Conservation (phyloP, 2,797 vertebrate genomes). For the Syngnathus acus region DNA sequence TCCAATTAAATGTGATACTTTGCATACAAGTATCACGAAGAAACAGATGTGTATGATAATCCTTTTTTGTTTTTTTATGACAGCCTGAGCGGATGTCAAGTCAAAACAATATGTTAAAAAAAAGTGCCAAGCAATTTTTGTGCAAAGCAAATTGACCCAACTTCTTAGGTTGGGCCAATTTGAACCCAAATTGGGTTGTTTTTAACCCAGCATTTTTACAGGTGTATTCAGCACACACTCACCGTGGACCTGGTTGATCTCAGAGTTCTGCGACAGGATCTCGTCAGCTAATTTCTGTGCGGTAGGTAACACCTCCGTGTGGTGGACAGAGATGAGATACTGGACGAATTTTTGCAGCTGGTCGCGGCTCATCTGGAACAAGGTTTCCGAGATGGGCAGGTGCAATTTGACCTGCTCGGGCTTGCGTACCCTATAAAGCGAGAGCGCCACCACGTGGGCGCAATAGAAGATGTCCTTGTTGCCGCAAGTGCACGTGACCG, state of each 20-base stretch:
- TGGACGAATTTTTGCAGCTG: constrained; percentile 98
- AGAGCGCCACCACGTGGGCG: constrained; percentile 94
- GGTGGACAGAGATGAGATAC: constrained; percentile 98
- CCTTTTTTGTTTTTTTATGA: background rate
- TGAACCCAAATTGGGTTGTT: too few relatives aligned
- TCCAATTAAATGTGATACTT: background rate
- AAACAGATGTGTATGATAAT: background rate
- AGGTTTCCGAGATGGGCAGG: constrained; percentile 98
- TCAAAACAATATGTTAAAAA: too few relatives aligned
- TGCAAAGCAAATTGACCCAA: too few relatives aligned
- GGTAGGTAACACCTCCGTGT: constrained; percentile 97
- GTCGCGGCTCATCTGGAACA: constrained; percentile 99
- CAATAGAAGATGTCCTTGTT: constrained; percentile 99
- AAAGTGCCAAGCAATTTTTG: too few relatives aligned
- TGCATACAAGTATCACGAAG: background rate
- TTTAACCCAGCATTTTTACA: too few relatives aligned
- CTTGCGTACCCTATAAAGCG: constrained; percentile 94
- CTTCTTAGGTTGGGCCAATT: too few relatives aligned
- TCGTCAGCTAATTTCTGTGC: constrained; percentile 96
- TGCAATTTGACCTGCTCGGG: constrained; percentile 97
- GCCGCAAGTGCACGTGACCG: constrained; percentile 95
- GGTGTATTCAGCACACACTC: constrained; percentile 48
- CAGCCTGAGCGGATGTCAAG: background rate
- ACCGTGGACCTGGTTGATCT: constrained; percentile 99
- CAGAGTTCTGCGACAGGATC: constrained; percentile 97